Base-by-base conservation (phyloP, 2,888 invertebrate genomes). In the Colostygia pectinataria region DNA sequence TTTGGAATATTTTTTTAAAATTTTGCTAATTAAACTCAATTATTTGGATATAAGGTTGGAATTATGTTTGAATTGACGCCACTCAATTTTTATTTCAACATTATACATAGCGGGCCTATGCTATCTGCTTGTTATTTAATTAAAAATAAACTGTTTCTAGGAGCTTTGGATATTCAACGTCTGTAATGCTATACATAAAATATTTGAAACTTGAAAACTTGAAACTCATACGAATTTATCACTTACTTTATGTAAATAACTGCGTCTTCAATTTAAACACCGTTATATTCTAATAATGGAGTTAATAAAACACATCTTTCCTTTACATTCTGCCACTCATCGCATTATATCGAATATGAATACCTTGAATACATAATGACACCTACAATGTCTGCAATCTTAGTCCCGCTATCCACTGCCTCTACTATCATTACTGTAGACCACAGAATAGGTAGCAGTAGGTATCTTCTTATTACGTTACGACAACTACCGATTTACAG, bases 331-430 rank as follows among this genome's bases (percentile, higher is more conserved):
- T 38, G 45, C 47, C 23, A 46, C 43, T 49, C 49, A 43, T 49
- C 48, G 31, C 12, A 38, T 42, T 40, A 48, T 3, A 33, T 33
- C 46, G 23, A 47, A 41, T 37, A 12, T n/a, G n/a, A n/a, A n/a
- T 37, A 53, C 38, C 40, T 53, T 46, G 48, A 46, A 51, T 55
- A 51, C 40, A 36, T 57, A 57, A 59, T 55, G 55, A 52, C 40
- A 49, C 32, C 15, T 7, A 9, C 36, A 27, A 1, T 31, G 47
- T 38, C 23, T 9, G 44, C 44, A 59, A 61, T 58, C n/a, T 49
- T 53, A 48, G 57, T 65, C 47, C 67, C 68, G 61, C 61, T 62
- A 61, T 18, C 44, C 47, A 53, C 20, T 20, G 49, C 49, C 33
- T 52, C 50, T 57, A 53, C 50, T 43, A 38, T 57, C 63, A 68